Evolutionary conservation across 1,140 invertebrate genomes (phyloP), one percentile per base, ranked within the genome.

Genomic region (Neodiprion pinetum): DNA sequence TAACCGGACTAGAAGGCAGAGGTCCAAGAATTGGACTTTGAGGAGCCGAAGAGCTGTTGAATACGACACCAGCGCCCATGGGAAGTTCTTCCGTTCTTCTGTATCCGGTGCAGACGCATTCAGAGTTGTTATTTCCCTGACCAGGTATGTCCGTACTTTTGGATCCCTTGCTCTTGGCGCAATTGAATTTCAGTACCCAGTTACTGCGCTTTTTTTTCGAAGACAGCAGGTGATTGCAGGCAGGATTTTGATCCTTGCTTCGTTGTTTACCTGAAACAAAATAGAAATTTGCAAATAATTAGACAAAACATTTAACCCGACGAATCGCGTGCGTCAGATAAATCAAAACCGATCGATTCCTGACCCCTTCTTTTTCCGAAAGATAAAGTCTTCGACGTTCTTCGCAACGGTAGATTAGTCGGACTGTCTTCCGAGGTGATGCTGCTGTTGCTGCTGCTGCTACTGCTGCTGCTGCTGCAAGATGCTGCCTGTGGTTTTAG

Each of bases 71-170:
- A 72, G 89, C 86, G 17, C 88, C 88, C 75, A 91, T 84, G 75
- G 88, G 86, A 75, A 91, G 89, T 28, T 92, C 90, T 74, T 91
- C 90, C 0, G 90, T 92, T 75, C 90, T 86, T 74, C 90, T 86
- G 78, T 92, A 92, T 50, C 91, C 90, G 9, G 91, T 93, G 79
- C 92, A 93, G 72, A 92, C 88, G 79, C 92, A 93, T 79, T 91
- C 82, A n/a, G 88, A 82, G 81, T 86, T 84, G 77, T 82, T 84
- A 85, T 84, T 87, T 81, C 86, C 82, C 76, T 88, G 86, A 82
- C 80, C 77, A 70, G 84, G 85, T 81, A 87, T 88, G 78, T 86
- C 87, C 23, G 83, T 87, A 74, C 87, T 91, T 83, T 86, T 89
- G 10, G 87, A 89, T 75, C 80, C 83, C 85, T 91, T 91, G 66